Evolutionary conservation across 2,113 vertebrate species (phyloP).

Genomic region (Macrotis lagotis): DNA sequence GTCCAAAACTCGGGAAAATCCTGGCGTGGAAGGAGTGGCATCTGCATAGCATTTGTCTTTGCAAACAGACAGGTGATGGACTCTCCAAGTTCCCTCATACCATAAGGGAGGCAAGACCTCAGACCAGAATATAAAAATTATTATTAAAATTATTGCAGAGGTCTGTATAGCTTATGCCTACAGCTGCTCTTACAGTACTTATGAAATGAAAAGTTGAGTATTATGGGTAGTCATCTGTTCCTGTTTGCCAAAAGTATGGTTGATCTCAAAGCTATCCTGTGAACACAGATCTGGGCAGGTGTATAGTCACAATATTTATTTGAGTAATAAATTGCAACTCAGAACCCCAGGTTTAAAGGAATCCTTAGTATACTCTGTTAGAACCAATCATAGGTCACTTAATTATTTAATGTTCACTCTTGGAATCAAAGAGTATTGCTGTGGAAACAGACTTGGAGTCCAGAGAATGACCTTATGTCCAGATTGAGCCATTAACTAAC

Average conservation of each 20-base stretch:
- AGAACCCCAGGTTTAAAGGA: conserved; percentile 10
- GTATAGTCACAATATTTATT: not conserved
- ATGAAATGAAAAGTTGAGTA: conserved; percentile 28
- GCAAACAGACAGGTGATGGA: not conserved
- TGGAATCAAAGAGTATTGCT: not conserved
- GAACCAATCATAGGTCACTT: conserved; percentile 5
- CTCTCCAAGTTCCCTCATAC: not conserved
- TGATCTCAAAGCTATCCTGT: conserved; percentile 16
- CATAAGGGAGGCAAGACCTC: not conserved
- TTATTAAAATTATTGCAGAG: too few relatives aligned
- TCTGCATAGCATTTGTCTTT: too few relatives aligned
- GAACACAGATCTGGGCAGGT: too few relatives aligned
- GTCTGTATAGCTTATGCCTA: too few relatives aligned
- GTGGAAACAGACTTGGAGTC: not conserved
- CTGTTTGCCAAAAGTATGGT: not conserved
- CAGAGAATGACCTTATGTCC: conserved; percentile 20
- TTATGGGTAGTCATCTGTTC: not conserved
- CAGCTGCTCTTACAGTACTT: conserved; percentile 14
- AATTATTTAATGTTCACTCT: conserved; percentile 25
- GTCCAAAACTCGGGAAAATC: not conserved
- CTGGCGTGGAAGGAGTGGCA: too few relatives aligned
- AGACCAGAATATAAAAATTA: not conserved
- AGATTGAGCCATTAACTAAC: conserved; percentile 17
- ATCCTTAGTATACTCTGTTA: conserved; percentile 22
- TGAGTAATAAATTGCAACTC: conserved; percentile 34